phyloP scores from a whole-genome alignment of 2,797 vertebrate genomes.

The Florisuga fusca region DNA sequence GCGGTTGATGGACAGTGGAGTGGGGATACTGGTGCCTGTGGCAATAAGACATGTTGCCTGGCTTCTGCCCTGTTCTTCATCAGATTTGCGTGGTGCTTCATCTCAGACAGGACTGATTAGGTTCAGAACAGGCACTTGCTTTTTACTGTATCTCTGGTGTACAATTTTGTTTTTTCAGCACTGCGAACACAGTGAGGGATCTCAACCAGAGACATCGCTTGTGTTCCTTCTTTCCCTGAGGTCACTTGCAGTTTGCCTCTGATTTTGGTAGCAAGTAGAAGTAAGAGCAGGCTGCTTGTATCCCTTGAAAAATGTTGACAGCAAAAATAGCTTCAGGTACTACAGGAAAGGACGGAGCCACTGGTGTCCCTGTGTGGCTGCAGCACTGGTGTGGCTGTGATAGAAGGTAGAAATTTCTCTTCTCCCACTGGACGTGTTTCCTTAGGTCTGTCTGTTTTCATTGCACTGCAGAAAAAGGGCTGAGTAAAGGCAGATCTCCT shows the following conservation, averaged over 20 bases:
- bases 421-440: neutral
- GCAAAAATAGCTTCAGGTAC: neutral
- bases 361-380: accelerated
- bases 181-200: neutral
- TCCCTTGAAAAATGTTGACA: neutral
- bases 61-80: neutral
- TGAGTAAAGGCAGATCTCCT: neutral
- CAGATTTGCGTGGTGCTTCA: neutral
- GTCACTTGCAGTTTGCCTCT: neutral
- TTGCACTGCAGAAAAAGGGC: neutral
- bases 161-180: neutral
- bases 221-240: neutral
- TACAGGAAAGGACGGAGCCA: accelerated
- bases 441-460: neutral
- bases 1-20: neutral
- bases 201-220: neutral
- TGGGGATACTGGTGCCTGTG: neutral
- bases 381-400: neutral
- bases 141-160: neutral
- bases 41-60: neutral
- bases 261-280: neutral
- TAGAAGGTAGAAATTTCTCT: neutral
- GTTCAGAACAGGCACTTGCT: neutral
- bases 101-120: neutral
- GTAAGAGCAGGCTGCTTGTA: neutral